phyloP scores from a whole-genome alignment of 2,888 invertebrate genomes.

The Apeira syringaria region DNA sequence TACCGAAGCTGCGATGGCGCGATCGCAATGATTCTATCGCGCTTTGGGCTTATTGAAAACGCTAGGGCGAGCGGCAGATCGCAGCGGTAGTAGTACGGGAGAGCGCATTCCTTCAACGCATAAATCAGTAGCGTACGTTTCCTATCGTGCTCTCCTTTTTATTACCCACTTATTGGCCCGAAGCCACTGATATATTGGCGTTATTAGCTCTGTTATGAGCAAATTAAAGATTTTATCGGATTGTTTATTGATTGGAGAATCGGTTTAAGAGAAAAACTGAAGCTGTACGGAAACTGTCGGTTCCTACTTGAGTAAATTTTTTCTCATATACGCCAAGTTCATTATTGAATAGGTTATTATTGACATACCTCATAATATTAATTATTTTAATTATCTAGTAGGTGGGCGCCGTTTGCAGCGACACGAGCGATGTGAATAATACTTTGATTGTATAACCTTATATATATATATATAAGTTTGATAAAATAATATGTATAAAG shows the following conservation, averaged over 20 bases:
- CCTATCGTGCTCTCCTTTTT: slow-evolving; percentile 62
- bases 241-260: slow-evolving; percentile 14
- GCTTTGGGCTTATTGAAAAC: slow-evolving; percentile 66
- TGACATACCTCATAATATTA: too few relatives aligned
- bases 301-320: too few relatives aligned
- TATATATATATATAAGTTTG: too few relatives aligned
- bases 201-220: slow-evolving; percentile 24
- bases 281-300: too few relatives aligned
- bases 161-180: slow-evolving; percentile 73
- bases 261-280: too few relatives aligned
- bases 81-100: slow-evolving; percentile 2
- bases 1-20: slow-evolving; percentile 52
- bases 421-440: too few relatives aligned
- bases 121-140: slow-evolving; percentile 70
- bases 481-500: too few relatives aligned
- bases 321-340: too few relatives aligned
- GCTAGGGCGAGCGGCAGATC: slow-evolving; percentile 48
- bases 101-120: slow-evolving; percentile 66
- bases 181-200: slow-evolving; percentile 52
- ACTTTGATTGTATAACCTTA: too few relatives aligned
- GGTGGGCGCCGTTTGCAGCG: too few relatives aligned
- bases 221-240: slow-evolving; percentile 15
- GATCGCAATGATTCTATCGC: slow-evolving; percentile 75
- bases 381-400: too few relatives aligned
- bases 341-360: too few relatives aligned